phyloP scores from a whole-genome alignment of 2,888 invertebrate species.

The Caenorhabditis becei region DNA sequence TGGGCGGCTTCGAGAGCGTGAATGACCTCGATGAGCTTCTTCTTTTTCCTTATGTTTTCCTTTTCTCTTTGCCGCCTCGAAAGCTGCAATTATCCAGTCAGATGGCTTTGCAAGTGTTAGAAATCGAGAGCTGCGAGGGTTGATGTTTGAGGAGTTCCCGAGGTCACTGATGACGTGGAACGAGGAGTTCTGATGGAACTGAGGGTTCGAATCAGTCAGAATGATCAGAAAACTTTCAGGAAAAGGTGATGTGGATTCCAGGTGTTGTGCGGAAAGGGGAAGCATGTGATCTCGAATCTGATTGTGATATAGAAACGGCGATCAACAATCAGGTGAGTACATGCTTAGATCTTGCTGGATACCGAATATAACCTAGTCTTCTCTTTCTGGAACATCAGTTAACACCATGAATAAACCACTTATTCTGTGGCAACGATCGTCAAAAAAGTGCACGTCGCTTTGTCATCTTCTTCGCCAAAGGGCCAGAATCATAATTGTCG shows the following conservation, averaged over 20 bases:
- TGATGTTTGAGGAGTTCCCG: slow-evolving; percentile 3
- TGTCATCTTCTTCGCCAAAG: not conserved
- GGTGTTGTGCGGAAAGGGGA: not conserved
- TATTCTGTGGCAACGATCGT: not conserved
- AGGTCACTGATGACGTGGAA: slow-evolving; percentile 6
- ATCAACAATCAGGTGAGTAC: not conserved
- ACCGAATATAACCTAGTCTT: not conserved
- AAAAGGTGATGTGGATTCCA: slow-evolving; percentile 2
- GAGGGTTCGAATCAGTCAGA: not conserved
- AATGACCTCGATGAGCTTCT: slow-evolving; percentile 5
- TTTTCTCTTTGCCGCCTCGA: slow-evolving; percentile 2
- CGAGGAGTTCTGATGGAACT: not conserved
- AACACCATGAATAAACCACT: not conserved
- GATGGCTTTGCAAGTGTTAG: slow-evolving; percentile 12
- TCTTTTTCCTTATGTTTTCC: not conserved
- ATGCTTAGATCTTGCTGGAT: no score
- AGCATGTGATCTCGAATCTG: not conserved
- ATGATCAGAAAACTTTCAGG: not conserved
- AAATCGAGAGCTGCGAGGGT: not conserved
- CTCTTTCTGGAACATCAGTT: not conserved
- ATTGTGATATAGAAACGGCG: not conserved
- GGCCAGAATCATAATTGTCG: slow-evolving; percentile 2
- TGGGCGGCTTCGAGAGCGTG: not conserved
- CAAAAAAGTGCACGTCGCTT: not conserved
- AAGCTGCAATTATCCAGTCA: slow-evolving; percentile 23